Base-by-base conservation (phyloP, 2,888 invertebrate species). In the Catocala sponsa region DNA sequence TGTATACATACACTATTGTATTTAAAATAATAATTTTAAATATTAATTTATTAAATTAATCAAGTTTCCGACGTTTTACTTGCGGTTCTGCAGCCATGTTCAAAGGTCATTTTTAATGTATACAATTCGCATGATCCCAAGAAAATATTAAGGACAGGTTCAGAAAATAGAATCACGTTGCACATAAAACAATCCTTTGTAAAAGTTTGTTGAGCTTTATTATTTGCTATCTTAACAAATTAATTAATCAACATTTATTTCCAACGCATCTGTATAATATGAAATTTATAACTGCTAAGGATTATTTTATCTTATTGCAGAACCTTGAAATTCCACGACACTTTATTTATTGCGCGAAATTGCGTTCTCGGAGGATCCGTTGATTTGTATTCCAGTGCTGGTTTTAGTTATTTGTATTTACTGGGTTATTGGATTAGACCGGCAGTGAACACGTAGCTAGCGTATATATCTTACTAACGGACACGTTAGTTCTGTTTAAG, bases 201-300 rank as follows among this genome's bases (percentile, higher is more conserved):
- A 2, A 47, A 58, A 47, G 11, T 42, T 53, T 63, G 63, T 58
- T 74, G 66, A 63, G 59, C 51, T 55, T 58, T 54, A 72, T 65
- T 61, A 66, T 52, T 44, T 32, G 49, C 43, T 61, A 74, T 60
- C 63, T 74, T 52, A 42, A 9, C 51, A 43, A 59, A 72, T 69
- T 62, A 69, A 60, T 73, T 58, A 61, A 43, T 6, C 47, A 25
- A n/a, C 55, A 71, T 73, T 73, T 63, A 46, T 68, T 71, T 63
- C 68, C 74, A 52, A 51, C 32, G 46, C 44, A 41, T 32, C 35
- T 46, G 32, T 4, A 43, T 5, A 6, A 38, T 41, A 46, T 47
- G 60, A 57, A 70, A 70, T 70, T 58, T 56, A 59, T 38, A 57
- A 50, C 51, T 35, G 7, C 12, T 61, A 74, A 65, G 71, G 74